A percentile compares a stretch with the other conserved stretches of the same genome.
These are phyloP conservation scores for Lerista edwardsae DNA, from an alignment of 2,797 vertebrate species.

Conservation along the genomic window DNA sequence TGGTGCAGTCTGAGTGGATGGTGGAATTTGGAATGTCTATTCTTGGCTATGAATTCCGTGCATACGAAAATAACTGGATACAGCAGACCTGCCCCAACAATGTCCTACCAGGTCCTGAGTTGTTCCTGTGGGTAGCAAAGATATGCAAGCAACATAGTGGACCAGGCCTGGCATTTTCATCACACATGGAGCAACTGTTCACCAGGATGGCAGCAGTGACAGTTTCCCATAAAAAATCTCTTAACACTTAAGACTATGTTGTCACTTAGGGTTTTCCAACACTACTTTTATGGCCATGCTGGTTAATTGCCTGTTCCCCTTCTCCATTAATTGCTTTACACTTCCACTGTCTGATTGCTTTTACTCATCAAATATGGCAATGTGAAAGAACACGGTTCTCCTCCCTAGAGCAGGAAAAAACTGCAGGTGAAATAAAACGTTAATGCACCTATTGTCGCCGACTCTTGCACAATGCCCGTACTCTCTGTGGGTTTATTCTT, in stretches of 20 bases:
- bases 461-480: not conserved
- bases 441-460: not conserved
- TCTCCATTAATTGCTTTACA: not conserved
- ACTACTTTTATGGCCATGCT: not conserved
- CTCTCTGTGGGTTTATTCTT: not conserved
- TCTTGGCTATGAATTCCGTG: not conserved
- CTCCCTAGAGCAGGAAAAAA: not conserved
- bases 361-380: not conserved
- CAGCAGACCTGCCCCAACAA: not conserved
- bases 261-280: not conserved
- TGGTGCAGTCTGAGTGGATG: not conserved
- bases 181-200: not conserved
- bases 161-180: not conserved
- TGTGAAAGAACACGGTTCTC: not conserved
- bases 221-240: not conserved
- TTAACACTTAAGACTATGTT: not conserved
- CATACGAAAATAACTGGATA: not conserved
- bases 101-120: not conserved
- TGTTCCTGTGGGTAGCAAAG: not conserved
- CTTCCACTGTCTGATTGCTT: conserved; percentile 1
- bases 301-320: not conserved
- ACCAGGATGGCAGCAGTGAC: not conserved
- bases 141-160: not conserved
- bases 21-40: not conserved
- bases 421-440: not conserved